Percentiles rank a stretch among this genome's conserved stretches.
Evolutionary conservation across 1,140 invertebrate species (phyloP).

Genomic region (Zophobas atratus): DNA sequence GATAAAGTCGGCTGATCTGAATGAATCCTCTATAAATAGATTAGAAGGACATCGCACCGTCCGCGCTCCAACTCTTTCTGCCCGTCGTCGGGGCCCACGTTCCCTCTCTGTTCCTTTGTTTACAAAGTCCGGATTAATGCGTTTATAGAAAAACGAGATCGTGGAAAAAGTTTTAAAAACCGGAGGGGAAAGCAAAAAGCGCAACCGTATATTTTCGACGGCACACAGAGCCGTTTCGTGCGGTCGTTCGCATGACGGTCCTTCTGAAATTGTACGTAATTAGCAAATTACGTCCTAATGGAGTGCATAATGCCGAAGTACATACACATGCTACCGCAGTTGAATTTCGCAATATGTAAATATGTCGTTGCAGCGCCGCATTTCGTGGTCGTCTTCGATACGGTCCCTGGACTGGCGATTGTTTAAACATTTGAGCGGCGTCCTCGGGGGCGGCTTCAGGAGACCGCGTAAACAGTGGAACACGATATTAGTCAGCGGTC

Average conservation of each 20-base stretch:
- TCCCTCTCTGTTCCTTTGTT: constrained; percentile 21
- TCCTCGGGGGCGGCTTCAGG: constrained; percentile 6
- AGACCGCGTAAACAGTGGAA: constrained; percentile 1
- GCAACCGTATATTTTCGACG: background rate
- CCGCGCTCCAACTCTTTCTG: constrained; percentile 19
- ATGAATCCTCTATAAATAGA: constrained; percentile 53
- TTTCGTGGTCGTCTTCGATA: background rate
- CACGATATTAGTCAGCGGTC: constrained; percentile 8
- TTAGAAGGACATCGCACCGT: constrained; percentile 50
- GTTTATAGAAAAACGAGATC: constrained; percentile 5
- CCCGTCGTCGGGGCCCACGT: background rate
- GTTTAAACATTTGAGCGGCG: constrained; percentile 6
- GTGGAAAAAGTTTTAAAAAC: constrained; percentile 7
- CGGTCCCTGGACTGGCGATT: background rate
- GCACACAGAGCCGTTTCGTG: background rate
- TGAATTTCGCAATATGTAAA: constrained; percentile 10
- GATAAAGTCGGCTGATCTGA: constrained; percentile 46
- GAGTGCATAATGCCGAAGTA: background rate
- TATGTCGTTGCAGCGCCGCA: constrained; percentile 1
- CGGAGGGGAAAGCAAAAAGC: background rate
- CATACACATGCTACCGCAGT: constrained; percentile 7
- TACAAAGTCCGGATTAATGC: constrained; percentile 30
- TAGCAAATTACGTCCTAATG: background rate
- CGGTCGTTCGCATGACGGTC: background rate
- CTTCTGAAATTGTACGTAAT: constrained; percentile 5